These are phyloP conservation scores for Tribolium freemani DNA, from an alignment of 2,888 invertebrate species.

Conservation along the genomic window DNA sequence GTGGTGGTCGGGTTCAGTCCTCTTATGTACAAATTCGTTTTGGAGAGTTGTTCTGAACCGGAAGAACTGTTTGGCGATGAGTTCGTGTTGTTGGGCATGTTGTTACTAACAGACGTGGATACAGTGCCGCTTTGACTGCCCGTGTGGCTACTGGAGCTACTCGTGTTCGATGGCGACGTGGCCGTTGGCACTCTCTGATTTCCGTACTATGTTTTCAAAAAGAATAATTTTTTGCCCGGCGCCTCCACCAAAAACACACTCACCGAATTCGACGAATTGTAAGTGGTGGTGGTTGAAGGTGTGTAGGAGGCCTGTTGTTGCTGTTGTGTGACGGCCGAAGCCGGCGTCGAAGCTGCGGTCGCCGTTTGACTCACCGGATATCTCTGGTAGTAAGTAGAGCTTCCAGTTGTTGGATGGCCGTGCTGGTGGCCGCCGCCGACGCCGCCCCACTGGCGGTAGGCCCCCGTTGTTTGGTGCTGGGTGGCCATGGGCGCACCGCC, in stretches of 20 bases:
- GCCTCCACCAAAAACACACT: constrained; percentile 50
- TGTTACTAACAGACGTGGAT: constrained; percentile 85
- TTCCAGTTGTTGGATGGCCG: constrained; percentile 60
- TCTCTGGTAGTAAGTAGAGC: constrained; percentile 70
- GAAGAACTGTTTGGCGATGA: constrained; percentile 67
- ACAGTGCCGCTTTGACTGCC: constrained; percentile 88
- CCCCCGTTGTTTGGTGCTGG: constrained; percentile 65
- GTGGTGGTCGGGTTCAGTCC: constrained; percentile 96
- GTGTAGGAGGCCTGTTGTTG: constrained; percentile 68
- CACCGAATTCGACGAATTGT: constrained; percentile 68
- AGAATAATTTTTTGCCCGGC: constrained; percentile 33
- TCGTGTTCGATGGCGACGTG: constrained; percentile 86
- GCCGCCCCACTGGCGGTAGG: constrained; percentile 68
- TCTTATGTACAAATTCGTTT: constrained; percentile 98
- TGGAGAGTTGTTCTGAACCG: constrained; percentile 85
- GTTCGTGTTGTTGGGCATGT: constrained; percentile 72
- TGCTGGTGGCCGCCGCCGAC: constrained; percentile 65
- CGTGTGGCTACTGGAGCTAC: constrained; percentile 85
- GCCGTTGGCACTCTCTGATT: constrained; percentile 84
- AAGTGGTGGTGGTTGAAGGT: constrained; percentile 65
- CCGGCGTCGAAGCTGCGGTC: constrained; percentile 50
- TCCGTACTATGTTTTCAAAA: constrained; percentile 60
- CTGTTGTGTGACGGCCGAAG: constrained; percentile 44
- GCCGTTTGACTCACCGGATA: constrained; percentile 61
- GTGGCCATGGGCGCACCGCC: constrained; percentile 67